Evolutionary conservation across 2,113 vertebrate genomes (phyloP).

Genomic region (Octodon degus): DNA sequence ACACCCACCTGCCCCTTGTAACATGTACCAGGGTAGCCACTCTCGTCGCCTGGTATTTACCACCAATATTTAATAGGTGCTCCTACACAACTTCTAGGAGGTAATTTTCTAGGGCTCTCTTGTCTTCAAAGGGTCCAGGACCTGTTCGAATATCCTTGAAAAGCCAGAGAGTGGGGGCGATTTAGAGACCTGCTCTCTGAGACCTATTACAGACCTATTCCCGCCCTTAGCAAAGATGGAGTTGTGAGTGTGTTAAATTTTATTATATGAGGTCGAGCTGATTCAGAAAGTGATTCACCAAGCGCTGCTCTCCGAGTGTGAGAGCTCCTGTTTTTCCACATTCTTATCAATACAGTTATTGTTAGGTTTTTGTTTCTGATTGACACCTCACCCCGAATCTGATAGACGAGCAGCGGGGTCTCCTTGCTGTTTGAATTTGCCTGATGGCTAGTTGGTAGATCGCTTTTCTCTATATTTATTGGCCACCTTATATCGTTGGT

Average conservation of each 20-base stretch:
- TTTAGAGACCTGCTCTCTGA: no score
- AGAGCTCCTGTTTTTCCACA: not conserved
- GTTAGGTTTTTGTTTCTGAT: not conserved
- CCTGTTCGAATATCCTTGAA: not conserved
- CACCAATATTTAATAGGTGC: not conserved
- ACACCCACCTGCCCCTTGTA: not conserved
- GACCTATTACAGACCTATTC: not conserved
- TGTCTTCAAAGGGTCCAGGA: not conserved
- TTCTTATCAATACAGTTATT: not conserved
- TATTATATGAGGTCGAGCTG: not conserved
- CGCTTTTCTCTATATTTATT: not conserved
- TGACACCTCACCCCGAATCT: accelerated
- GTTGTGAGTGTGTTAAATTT: not conserved
- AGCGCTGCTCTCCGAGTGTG: not conserved
- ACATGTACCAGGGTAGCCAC: not conserved
- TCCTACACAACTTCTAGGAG: not conserved
- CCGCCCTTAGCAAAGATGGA: not conserved
- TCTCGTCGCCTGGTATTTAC: not conserved
- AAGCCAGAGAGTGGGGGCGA: not conserved
- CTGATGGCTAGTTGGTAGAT: not conserved
- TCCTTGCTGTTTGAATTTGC: constrained; percentile 9
- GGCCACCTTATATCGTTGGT: not conserved
- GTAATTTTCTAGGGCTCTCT: not conserved
- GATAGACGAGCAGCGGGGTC: not conserved
- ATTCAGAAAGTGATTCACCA: not conserved